Evolutionary conservation across 2,888 invertebrate genomes (phyloP), one percentile per base, ranked within the genome.

Genomic region (Andrena bucephala): DNA sequence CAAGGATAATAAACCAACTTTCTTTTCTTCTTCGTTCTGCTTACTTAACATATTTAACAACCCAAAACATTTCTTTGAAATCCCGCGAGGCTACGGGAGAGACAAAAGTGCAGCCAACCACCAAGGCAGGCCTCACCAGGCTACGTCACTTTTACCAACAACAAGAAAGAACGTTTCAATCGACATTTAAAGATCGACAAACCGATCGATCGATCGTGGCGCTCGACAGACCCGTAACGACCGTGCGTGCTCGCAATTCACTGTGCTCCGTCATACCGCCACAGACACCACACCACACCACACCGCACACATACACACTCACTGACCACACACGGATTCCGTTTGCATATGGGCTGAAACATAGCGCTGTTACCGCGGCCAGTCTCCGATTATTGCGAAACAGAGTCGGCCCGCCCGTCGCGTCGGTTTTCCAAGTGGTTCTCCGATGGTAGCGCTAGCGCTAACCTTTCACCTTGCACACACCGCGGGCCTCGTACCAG

Each of bases 391-490:
- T 73, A 86, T 92, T 90, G 89, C 86, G 89, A 91, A 92, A 91
- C 83, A 86, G 87, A 89, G 86, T 89, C 81, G 73, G 84, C 74
- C 87, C 84, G 85, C 77, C 79, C 77, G 83, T 79, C 86, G 85
- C 85, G 86, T 83, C 73, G 81, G 74, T 69, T 77, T 69, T 72
- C 72, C 65, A 66, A 74, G 67, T 74, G 48, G 75, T 72, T 74
- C 82, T 62, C 42, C 50, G 77, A 70, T 78, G 85, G 87, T 89
- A 87, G 89, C 87, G 71, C 70, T 76, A 65, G 50, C 67, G 86
- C 52, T 90, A 89, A 92, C 89, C 91, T 92, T 91, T 91, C 87
- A 85, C 86, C 88, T 85, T 67, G 57, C 33, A 70, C 48, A 50
- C 78, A 62, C 65, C 65, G 63, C 52, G 50, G 52, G 29, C 57